phyloP scores from a whole-genome alignment of 1,140 invertebrate species.

The Brachystomella parvula region DNA sequence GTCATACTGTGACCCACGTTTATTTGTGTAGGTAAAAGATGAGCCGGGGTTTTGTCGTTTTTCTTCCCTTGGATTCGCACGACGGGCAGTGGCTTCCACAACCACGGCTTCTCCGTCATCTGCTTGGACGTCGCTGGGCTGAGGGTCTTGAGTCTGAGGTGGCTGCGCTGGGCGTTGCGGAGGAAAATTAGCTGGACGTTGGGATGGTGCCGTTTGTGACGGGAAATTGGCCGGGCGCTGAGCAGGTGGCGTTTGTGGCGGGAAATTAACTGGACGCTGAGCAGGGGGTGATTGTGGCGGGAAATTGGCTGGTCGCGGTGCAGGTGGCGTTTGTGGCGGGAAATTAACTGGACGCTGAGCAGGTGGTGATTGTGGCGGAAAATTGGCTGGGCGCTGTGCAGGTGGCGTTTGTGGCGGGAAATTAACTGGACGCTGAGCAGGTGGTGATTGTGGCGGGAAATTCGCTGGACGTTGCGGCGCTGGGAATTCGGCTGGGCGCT shows the following conservation, averaged over 20 bases:
- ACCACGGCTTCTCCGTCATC: not conserved
- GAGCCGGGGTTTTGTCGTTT: not conserved
- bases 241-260: not conserved
- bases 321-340: not conserved
- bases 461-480: too few species aligned
- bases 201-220: not conserved
- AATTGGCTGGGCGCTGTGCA: conserved; percentile 7
- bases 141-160: not conserved
- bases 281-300: not conserved
- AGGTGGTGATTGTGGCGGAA: not conserved
- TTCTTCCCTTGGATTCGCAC: not conserved
- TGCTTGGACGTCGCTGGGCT: not conserved
- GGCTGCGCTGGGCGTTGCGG: conserved; percentile 8
- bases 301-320: not conserved
- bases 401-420: not conserved
- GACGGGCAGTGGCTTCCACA: not conserved
- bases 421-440: too few species aligned
- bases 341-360: not conserved
- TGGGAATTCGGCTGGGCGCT: not conserved
- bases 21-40: conserved; percentile 15
- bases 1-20: conserved; percentile 18
- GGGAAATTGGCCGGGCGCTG: not conserved
- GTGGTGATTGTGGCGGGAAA: not conserved
- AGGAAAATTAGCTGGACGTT: not conserved
- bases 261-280: not conserved